Evolutionary conservation across 2,797 vertebrate genomes (phyloP).

Genomic region (Selene dorsalis): DNA sequence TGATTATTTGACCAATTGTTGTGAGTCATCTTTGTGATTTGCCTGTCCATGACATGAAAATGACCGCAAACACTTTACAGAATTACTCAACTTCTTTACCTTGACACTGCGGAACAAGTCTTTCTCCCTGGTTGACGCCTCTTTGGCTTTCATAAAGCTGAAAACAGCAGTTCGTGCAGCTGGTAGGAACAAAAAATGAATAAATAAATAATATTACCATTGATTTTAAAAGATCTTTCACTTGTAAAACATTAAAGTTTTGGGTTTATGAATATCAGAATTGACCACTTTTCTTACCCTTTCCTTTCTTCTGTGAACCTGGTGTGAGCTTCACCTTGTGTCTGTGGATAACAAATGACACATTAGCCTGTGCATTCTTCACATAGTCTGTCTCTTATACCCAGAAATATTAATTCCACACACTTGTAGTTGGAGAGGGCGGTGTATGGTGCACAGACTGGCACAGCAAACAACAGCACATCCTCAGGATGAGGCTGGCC

Average conservation of each 20-base stretch:
- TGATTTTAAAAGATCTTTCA: neutral
- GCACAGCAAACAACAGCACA: slow-evolving; percentile 92
- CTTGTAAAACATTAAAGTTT: neutral
- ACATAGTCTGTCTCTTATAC: neutral
- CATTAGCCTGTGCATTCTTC: slow-evolving; percentile 1
- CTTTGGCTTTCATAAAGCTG: slow-evolving; percentile 94
- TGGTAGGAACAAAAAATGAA: slow-evolving; percentile 66
- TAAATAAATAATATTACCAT: neutral
- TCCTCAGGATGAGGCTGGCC: slow-evolving; percentile 94
- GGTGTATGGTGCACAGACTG: slow-evolving; percentile 94
- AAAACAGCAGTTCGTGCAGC: slow-evolving; percentile 95
- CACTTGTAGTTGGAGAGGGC: slow-evolving; percentile 94
- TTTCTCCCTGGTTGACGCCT: slow-evolving; percentile 90
- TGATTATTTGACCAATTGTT: neutral
- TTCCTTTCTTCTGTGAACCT: slow-evolving; percentile 97
- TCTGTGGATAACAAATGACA: slow-evolving; percentile 74
- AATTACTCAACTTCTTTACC: slow-evolving; percentile 77
- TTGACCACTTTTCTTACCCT: slow-evolving; percentile 84
- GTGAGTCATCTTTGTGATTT: neutral
- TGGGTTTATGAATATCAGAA: neutral
- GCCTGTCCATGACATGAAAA: neutral
- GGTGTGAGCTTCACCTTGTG: slow-evolving; percentile 98
- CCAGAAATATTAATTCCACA: slow-evolving; percentile 34
- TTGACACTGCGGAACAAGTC: slow-evolving; percentile 97
- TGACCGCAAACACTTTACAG: neutral